Percentiles rank a stretch among this genome's conserved stretches.
These are phyloP conservation scores for Pachypanchax playfairii DNA, from an alignment of 2,113 vertebrate genomes.

Conservation along the genomic window DNA sequence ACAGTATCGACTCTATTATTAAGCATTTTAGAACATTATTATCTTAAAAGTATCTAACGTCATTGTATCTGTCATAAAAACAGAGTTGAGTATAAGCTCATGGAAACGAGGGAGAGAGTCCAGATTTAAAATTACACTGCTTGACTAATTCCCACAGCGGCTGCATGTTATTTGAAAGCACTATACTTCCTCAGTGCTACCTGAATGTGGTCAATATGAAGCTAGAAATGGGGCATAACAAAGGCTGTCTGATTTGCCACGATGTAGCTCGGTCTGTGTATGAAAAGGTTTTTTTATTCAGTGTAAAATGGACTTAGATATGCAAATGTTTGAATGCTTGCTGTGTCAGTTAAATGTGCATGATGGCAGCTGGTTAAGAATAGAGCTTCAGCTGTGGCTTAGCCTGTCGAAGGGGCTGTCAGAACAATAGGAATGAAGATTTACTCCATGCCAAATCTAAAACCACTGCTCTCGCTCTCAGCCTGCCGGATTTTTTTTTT, in stretches of 20 bases:
- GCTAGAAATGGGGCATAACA: not conserved
- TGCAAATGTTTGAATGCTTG: slow-evolving; percentile 36
- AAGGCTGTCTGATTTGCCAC: not conserved
- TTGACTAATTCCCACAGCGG: no score
- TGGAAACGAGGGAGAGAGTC: no score
- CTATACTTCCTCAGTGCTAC: no score
- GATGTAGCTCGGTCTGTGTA: not conserved
- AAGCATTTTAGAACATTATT: no score
- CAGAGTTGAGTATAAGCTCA: no score
- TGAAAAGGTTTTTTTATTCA: not conserved
- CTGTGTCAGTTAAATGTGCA: slow-evolving; percentile 31
- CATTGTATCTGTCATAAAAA: no score
- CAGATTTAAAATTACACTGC: no score
- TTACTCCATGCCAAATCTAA: slow-evolving; percentile 51
- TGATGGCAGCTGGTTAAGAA: slow-evolving; percentile 44
- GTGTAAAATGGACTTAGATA: slow-evolving; percentile 14
- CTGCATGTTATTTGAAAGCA: no score
- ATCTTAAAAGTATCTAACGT: no score
- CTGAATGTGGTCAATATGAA: not conserved
- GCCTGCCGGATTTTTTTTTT: slow-evolving; percentile 23
- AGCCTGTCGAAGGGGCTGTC: slow-evolving; percentile 50
- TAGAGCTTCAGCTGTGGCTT: slow-evolving; percentile 45
- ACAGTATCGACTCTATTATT: no score
- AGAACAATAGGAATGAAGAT: slow-evolving; percentile 49
- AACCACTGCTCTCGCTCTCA: slow-evolving; percentile 34